Percentiles rank a stretch among this genome's conserved stretches.
phyloP scores from a whole-genome alignment of 2,888 invertebrate species.

The Coelopa pilipes region DNA sequence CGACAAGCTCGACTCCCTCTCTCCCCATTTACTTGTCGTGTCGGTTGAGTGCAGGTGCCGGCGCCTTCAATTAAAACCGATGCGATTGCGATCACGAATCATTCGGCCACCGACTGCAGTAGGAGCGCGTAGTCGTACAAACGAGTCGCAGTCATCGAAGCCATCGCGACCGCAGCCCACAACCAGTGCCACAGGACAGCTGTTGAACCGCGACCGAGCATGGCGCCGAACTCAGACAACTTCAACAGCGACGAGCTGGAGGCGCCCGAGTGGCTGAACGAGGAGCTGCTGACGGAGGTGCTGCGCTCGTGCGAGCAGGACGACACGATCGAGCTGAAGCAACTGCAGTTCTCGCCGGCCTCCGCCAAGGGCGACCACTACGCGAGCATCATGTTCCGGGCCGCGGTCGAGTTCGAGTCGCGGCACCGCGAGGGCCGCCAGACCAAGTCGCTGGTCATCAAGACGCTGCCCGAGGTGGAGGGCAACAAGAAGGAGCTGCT shows the following conservation, averaged over 20 bases:
- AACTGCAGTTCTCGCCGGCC: slow-evolving; percentile 40
- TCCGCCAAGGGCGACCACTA: slow-evolving; percentile 49
- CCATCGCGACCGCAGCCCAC: too few species aligned
- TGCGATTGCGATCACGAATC: too few species aligned
- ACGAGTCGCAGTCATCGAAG: too few species aligned
- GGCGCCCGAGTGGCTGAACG: slow-evolving; percentile 44
- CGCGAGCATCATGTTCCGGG: slow-evolving; percentile 51
- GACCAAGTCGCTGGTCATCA: slow-evolving; percentile 47
- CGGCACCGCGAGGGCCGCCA: neutral
- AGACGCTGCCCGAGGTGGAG: slow-evolving; percentile 55
- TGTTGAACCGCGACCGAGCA: neutral
- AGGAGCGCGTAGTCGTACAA: too few species aligned
- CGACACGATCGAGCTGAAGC: slow-evolving; percentile 32
- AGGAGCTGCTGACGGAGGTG: slow-evolving; percentile 39
- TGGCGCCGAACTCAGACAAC: slow-evolving; percentile 29
- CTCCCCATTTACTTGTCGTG: too few species aligned
- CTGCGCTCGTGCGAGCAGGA: slow-evolving; percentile 39
- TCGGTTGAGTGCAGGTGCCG: too few species aligned
- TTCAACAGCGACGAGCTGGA: slow-evolving; percentile 44
- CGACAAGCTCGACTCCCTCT: too few species aligned
- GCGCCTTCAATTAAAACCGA: too few species aligned
- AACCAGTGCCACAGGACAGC: too few species aligned
- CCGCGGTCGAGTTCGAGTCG: slow-evolving; percentile 38
- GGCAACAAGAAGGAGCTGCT: slow-evolving; percentile 53
- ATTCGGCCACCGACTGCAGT: too few species aligned